Percentiles rank a stretch among this genome's conserved stretches.
phyloP scores from a whole-genome alignment of 2,888 invertebrate species.

The Frankliniella intonsa region DNA sequence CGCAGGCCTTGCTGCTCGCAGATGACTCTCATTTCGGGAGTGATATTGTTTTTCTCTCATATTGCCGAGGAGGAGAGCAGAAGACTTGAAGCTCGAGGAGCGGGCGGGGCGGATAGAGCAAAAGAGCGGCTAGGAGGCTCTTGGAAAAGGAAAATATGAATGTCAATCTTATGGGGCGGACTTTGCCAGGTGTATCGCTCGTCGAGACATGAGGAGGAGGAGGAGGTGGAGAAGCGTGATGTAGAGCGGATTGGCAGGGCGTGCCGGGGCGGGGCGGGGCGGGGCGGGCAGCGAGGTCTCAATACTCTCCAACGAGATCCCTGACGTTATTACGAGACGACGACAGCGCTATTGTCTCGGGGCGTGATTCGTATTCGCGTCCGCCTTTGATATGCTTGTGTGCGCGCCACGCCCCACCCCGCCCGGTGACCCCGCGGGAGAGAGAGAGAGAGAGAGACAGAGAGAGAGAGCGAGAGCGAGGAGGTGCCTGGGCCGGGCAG shows the following conservation, averaged over 20 bases:
- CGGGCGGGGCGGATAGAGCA: no score
- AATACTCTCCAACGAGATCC: background rate
- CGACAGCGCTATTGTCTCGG: no score
- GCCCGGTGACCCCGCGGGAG: background rate
- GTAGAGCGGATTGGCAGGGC: background rate
- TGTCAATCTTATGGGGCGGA: background rate
- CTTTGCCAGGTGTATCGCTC: no score
- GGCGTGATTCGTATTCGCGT: no score
- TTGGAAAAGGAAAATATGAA: background rate
- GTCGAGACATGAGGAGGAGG: no score
- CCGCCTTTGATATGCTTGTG: no score
- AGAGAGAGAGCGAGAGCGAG: no score
- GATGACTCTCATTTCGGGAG: conserved; percentile 19
- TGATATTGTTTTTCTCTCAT: conserved; percentile 25
- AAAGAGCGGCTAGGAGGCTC: no score
- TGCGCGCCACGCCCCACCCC: background rate
- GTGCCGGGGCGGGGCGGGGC: background rate
- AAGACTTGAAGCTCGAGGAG: no score
- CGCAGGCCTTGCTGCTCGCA: background rate
- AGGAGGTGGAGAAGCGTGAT: background rate
- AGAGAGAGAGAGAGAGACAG: background rate
- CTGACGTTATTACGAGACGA: no score
- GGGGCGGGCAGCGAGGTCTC: background rate
- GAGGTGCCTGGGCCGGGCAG: background rate
- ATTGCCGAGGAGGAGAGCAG: background rate